phyloP scores from a whole-genome alignment of 2,113 vertebrate species.

The Riparia riparia region DNA sequence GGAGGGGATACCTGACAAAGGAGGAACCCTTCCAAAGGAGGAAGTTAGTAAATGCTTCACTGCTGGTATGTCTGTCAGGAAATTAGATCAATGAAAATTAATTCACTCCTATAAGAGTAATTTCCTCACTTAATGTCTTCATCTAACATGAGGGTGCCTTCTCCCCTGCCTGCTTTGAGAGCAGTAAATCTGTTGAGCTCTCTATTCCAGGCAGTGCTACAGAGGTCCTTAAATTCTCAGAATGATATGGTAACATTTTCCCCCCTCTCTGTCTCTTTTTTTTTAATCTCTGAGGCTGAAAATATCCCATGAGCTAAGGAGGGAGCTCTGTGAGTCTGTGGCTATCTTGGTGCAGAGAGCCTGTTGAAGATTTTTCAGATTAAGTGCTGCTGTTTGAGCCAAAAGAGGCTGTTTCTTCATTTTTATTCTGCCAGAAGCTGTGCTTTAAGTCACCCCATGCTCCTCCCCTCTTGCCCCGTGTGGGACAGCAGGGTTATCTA shows the following conservation, averaged over 20 bases:
- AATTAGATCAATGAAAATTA: slow-evolving; percentile 28
- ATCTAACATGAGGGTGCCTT: neutral
- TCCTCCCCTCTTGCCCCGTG: rapidly evolving
- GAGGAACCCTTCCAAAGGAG: neutral
- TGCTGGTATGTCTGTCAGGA: neutral
- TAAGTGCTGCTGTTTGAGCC: neutral
- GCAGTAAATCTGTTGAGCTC: neutral
- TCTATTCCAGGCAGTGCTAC: neutral
- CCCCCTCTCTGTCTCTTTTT: neutral
- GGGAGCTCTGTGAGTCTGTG: neutral
- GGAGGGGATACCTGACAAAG: neutral
- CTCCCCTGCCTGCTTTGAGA: neutral
- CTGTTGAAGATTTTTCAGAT: neutral
- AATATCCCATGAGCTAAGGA: neutral
- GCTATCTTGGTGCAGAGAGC: neutral
- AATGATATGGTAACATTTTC: neutral
- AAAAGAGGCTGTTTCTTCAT: neutral
- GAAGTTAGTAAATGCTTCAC: neutral
- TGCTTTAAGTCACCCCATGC: rapidly evolving
- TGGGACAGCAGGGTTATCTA: neutral
- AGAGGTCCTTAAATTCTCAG: neutral
- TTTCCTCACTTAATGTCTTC: slow-evolving; percentile 39
- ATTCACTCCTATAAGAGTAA: neutral
- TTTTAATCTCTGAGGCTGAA: neutral
- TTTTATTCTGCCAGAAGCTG: neutral